These are phyloP conservation scores for Eretmocerus hayati DNA, from an alignment of 2,888 invertebrate species.

Conservation along the genomic window DNA sequence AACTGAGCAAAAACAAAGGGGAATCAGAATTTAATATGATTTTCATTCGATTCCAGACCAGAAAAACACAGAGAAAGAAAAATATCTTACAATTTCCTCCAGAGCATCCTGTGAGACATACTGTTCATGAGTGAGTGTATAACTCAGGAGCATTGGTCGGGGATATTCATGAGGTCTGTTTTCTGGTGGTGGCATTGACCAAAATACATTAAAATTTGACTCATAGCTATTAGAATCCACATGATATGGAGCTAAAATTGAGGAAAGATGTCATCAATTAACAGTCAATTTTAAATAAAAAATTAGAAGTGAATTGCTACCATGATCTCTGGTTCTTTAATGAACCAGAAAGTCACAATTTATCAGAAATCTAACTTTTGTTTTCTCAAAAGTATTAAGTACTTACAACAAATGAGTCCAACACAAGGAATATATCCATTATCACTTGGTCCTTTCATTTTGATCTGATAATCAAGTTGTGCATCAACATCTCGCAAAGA, in stretches of 20 bases:
- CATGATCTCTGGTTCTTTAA: neutral
- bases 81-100: conserved; percentile 63
- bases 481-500: conserved; percentile 83
- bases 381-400: neutral
- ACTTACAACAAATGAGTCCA: conserved; percentile 85
- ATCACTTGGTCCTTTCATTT: conserved; percentile 86
- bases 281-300: neutral
- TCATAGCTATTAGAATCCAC: conserved; percentile 73
- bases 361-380: neutral
- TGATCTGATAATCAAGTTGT: conserved; percentile 90
- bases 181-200: conserved; percentile 95
- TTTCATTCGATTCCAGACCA: too few relatives aligned
- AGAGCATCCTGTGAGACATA: conserved; percentile 74
- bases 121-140: conserved; percentile 74
- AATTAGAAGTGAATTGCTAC: neutral
- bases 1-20: too few relatives aligned
- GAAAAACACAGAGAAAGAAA: neutral
- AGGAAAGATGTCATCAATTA: conserved; percentile 4
- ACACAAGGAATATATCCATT: conserved; percentile 90
- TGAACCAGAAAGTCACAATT: neutral
- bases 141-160: conserved; percentile 83
- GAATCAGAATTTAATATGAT: too few relatives aligned
- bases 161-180: conserved; percentile 87
- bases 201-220: conserved; percentile 79
- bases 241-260: conserved; percentile 75